Conservation (phyloP, 2,113 vertebrate species). For the Platysternon megacephalum region DNA sequence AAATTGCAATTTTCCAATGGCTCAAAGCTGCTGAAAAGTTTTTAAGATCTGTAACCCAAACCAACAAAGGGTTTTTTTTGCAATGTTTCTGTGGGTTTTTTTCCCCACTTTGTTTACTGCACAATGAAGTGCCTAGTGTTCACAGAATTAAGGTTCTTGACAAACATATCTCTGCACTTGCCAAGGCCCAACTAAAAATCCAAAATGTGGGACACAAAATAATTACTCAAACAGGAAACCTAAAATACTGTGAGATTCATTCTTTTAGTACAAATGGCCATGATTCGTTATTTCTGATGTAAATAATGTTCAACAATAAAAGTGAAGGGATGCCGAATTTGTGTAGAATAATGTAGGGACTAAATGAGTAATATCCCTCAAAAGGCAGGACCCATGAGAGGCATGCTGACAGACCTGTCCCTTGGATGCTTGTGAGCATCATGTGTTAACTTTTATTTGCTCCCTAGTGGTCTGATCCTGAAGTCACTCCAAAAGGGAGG, state of each 20-base stretch:
- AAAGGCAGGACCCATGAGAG: fast-evolving
- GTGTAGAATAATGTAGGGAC: neutral
- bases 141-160: slow-evolving; percentile 74
- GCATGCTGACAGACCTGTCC: neutral
- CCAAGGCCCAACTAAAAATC: slow-evolving; percentile 43
- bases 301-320: neutral
- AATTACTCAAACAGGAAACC: neutral
- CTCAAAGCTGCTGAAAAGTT: slow-evolving; percentile 72
- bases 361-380: neutral
- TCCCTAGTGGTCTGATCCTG: neutral
- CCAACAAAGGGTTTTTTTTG: slow-evolving; percentile 67
- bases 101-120: slow-evolving; percentile 72
- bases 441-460: neutral
- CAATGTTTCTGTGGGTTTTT: slow-evolving; percentile 73
- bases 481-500: neutral
- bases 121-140: slow-evolving; percentile 70
- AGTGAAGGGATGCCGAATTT: neutral
- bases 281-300: neutral
- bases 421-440: neutral
- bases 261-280: neutral
- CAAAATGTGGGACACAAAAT: neutral
- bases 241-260: neutral
- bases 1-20: slow-evolving; percentile 70
- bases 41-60: slow-evolving; percentile 41
- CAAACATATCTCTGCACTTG: slow-evolving; percentile 73